Evolutionary conservation across 2,888 invertebrate genomes (phyloP), one percentile per base, ranked within the genome.

Genomic region (Philhelius pedissequus): DNA sequence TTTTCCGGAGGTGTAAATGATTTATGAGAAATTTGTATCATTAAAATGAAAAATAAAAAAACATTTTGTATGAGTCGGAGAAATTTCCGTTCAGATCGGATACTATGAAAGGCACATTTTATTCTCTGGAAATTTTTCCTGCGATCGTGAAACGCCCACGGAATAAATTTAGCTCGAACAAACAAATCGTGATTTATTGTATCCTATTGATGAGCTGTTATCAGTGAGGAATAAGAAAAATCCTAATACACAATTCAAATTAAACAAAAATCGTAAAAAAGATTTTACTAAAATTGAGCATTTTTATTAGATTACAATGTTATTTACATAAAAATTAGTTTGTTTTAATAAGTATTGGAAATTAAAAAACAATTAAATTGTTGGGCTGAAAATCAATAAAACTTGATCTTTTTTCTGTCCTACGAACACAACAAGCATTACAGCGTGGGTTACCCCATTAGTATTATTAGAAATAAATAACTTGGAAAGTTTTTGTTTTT

Each of bases 341-440:
- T 68, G 25, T 35, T 69, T 68, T 54, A 56, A n/a, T n/a, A n/a
- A n/a, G n/a, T 43, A 22, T 48, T 48, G 30, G 15, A 38, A 54
- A 20, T 27, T 45, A 56, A 58, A 66, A 30, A 20, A n/a, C 71
- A 54, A 70, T 58, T 52, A 48, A 64, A 64, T 32, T 50, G 32
- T 58, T 76, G 22, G 52, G 48, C 11, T 75, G 70, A 74, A 80
- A 87, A 88, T 87, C 89, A 89, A 89, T 89, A 89, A 88, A 89
- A 89, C 89, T 89, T 89, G 89, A 89, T 87, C 76, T 77, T 77
- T 48, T 66, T 60, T 60, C 43, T 40, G 38, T 69, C 22, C 32
- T 66, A 64, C n/a, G n/a, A n/a, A 62, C 62, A 64, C 32, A 68
- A 62, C 40, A 30, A 38, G 27, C 18, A 54, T 25, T n/a, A 8